Conservation (phyloP, 1,140 invertebrate species). For the Drosophila simulans region DNA sequence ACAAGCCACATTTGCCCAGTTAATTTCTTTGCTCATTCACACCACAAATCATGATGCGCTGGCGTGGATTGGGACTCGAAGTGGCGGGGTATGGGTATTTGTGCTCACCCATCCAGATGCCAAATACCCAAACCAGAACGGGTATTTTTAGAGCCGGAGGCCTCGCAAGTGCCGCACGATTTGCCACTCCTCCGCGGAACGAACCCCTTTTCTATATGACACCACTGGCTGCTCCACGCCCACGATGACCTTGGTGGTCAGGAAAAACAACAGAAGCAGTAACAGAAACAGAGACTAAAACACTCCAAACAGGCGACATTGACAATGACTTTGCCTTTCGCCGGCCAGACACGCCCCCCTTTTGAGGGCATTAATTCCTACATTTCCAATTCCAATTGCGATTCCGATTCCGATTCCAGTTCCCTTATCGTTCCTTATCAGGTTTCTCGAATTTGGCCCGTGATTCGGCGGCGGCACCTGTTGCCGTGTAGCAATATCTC, state of each 20-base stretch:
- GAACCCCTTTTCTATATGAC: background rate
- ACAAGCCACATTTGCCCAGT: conserved; percentile 9
- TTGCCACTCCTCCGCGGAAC: background rate
- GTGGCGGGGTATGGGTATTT: background rate
- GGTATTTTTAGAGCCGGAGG: conserved; percentile 37
- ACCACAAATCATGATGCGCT: conserved; percentile 23
- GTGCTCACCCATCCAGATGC: conserved; percentile 12
- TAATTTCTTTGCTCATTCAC: conserved; percentile 31
- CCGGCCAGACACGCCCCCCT: conserved; percentile 30
- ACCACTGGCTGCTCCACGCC: background rate
- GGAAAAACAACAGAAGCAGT: no score
- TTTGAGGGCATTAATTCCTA: conserved; percentile 26
- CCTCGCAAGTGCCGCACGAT: conserved; percentile 26
- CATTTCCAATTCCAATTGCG: background rate
- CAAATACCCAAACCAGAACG: background rate
- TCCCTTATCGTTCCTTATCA: conserved; percentile 28
- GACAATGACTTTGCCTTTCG: conserved; percentile 38
- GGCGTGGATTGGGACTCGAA: conserved; percentile 7
- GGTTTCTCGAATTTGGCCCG: background rate
- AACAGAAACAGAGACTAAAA: no score
- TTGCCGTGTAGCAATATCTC: conserved; percentile 16
- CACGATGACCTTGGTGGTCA: conserved; percentile 17
- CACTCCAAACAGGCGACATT: conserved; percentile 12
- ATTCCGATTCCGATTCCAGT: background rate
- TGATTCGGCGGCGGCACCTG: conserved; percentile 7